These are phyloP conservation scores for Drosophila persimilis DNA, from an alignment of 1,140 invertebrate genomes.

Conservation along the genomic window DNA sequence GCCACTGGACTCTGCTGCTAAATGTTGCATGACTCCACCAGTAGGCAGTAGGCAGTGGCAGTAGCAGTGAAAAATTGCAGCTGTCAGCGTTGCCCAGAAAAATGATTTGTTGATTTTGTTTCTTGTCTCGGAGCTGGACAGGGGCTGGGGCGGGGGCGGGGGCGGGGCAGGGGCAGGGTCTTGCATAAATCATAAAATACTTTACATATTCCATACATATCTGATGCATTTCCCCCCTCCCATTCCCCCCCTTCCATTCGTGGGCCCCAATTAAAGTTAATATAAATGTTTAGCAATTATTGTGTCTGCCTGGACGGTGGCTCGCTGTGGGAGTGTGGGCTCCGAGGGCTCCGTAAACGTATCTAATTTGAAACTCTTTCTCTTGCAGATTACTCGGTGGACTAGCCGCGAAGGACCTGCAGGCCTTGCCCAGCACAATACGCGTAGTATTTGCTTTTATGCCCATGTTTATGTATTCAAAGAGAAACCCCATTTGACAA, in stretches of 20 bases:
- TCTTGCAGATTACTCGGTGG: slow-evolving; percentile 23
- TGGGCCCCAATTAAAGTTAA: slow-evolving; percentile 47
- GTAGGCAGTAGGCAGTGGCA: slow-evolving; percentile 17
- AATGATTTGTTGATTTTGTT: slow-evolving; percentile 68
- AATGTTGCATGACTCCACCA: slow-evolving; percentile 60
- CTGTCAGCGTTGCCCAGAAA: slow-evolving; percentile 70
- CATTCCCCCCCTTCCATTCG: too few species aligned
- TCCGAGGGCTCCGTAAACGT: not conserved
- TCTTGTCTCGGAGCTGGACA: slow-evolving; percentile 1
- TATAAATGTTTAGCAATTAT: slow-evolving; percentile 61
- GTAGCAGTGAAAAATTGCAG: slow-evolving; percentile 72
- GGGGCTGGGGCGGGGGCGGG: slow-evolving; percentile 17
- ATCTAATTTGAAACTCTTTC: slow-evolving; percentile 23
- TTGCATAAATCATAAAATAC: slow-evolving; percentile 62
- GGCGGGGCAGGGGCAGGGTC: slow-evolving; percentile 16
- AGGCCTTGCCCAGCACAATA: slow-evolving; percentile 15
- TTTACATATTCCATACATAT: slow-evolving; percentile 53
- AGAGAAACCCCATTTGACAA: slow-evolving; percentile 21
- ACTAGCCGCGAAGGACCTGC: not conserved
- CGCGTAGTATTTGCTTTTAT: slow-evolving; percentile 15
- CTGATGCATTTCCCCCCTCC: slow-evolving; percentile 24
- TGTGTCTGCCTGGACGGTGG: slow-evolving; percentile 12
- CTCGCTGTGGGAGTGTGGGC: too few species aligned
- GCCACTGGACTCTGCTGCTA: slow-evolving; percentile 24
- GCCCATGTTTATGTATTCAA: slow-evolving; percentile 20